Conservation (phyloP, 1,140 invertebrate species). For the Halyomorpha halys region DNA sequence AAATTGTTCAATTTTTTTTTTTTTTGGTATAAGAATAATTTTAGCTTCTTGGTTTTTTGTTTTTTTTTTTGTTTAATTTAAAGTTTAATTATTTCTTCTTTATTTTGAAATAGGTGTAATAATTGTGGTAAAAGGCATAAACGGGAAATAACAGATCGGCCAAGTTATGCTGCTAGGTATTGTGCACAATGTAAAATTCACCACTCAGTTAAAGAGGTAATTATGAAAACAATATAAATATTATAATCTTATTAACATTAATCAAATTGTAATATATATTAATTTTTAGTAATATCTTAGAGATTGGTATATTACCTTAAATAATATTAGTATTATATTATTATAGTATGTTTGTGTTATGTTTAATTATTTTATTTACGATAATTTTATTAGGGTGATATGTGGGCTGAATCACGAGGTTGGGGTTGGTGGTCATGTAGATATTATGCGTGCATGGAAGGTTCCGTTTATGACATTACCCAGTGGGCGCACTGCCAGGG, state of each 20-base stretch:
- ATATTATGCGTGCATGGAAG: constrained; percentile 95
- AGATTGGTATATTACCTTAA: no score
- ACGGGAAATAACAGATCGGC: constrained; percentile 68
- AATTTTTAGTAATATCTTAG: no score
- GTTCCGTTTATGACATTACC: constrained; percentile 85
- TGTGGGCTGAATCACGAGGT: constrained; percentile 85
- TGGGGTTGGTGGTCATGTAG: constrained; percentile 89
- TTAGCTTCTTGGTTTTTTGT: no score
- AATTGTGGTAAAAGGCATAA: constrained; percentile 83
- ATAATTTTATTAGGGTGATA: constrained; percentile 63
- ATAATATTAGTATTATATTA: background rate
- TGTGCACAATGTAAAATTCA: constrained; percentile 81
- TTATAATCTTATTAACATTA: background rate
- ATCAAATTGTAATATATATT: no score
- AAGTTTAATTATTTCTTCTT: background rate
- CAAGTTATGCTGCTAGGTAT: constrained; percentile 79
- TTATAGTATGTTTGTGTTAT: background rate
- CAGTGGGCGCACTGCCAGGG: constrained; percentile 92
- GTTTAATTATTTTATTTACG: background rate
- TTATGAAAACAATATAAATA: no score
- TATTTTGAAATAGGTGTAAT: constrained; percentile 53
- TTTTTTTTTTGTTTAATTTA: no score
- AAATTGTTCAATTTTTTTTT: no score
- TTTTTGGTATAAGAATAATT: no score
- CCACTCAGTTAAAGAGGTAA: constrained; percentile 81